Conservation (phyloP, 37 sponge, comb jelly and placozoan genomes). For the Bolinopsis microptera region DNA sequence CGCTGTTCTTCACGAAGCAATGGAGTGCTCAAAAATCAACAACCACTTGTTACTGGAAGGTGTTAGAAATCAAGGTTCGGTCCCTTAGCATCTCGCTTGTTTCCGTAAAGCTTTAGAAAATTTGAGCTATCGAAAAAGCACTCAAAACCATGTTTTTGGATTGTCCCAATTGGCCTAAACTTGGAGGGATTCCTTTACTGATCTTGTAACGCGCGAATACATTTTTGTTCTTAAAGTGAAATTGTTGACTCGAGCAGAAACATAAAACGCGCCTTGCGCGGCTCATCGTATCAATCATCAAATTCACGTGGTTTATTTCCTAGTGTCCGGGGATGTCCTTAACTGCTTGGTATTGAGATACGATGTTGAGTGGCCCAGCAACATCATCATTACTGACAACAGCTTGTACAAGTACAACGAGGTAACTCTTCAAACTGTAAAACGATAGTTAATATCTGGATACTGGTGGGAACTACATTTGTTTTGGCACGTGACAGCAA, state of each 20-base stretch:
- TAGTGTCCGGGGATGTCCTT: conserved; percentile 19
- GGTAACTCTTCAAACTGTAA: no score
- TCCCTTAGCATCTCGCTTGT: not conserved
- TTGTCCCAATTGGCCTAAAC: not conserved
- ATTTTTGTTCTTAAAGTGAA: not conserved
- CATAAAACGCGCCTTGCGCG: conserved; percentile 35
- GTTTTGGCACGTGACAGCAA: not conserved
- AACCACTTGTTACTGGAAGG: not conserved
- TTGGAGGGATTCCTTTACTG: no score
- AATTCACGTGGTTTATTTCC: conserved; percentile 7
- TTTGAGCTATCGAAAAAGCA: no score
- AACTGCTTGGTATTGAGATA: conserved; percentile 37
- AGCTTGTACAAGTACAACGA: conserved; percentile 25
- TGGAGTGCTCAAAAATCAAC: conserved; percentile 24
- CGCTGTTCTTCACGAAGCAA: conserved; percentile 58
- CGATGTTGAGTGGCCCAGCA: conserved; percentile 42
- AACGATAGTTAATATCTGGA: no score
- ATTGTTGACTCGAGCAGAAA: conserved; percentile 54
- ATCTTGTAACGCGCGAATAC: conserved; percentile 50
- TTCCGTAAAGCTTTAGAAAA: no score
- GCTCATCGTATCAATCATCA: not conserved
- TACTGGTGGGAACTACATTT: no score
- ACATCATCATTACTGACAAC: conserved; percentile 31
- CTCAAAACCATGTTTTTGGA: no score
- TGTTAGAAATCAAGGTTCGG: conserved; percentile 50